A percentile compares a stretch with the other conserved stretches of the same genome.
These are phyloP conservation scores for Florisuga fusca DNA, from an alignment of 2,797 vertebrate species.

Conservation along the genomic window DNA sequence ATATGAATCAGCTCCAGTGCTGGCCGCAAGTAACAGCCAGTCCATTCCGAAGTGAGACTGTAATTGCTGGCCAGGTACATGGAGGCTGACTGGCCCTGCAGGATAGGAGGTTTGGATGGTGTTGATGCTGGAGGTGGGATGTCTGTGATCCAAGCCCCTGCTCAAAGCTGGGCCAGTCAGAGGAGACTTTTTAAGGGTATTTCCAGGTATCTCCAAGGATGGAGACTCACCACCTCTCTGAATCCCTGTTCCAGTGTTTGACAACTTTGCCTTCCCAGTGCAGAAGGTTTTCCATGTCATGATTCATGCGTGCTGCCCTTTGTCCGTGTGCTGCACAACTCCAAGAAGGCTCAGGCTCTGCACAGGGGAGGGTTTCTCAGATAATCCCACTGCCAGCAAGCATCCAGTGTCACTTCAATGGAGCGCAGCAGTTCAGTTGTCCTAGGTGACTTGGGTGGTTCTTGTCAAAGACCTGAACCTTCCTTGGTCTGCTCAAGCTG, in stretches of 20 bases:
- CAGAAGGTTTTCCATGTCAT: background rate
- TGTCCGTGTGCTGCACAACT: background rate
- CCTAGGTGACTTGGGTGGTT: background rate
- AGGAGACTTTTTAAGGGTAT: background rate
- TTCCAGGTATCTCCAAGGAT: background rate
- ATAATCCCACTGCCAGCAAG: background rate
- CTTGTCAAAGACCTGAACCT: background rate
- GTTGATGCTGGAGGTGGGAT: background rate
- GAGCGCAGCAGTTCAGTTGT: background rate
- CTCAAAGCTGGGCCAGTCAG: background rate
- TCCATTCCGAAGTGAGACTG: background rate
- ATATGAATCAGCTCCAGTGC: background rate
- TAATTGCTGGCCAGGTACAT: background rate
- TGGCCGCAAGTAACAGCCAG: background rate
- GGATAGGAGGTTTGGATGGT: background rate
- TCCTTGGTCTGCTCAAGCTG: background rate
- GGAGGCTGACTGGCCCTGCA: background rate
- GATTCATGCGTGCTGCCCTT: background rate
- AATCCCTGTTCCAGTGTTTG: background rate
- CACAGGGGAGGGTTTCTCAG: background rate
- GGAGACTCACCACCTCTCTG: background rate
- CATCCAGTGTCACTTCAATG: background rate
- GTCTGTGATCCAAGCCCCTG: background rate
- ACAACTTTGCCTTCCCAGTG: background rate
- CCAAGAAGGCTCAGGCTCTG: background rate